Evolutionary conservation across 2,888 invertebrate genomes (phyloP).

Genomic region (Antheraea yamamai): DNA sequence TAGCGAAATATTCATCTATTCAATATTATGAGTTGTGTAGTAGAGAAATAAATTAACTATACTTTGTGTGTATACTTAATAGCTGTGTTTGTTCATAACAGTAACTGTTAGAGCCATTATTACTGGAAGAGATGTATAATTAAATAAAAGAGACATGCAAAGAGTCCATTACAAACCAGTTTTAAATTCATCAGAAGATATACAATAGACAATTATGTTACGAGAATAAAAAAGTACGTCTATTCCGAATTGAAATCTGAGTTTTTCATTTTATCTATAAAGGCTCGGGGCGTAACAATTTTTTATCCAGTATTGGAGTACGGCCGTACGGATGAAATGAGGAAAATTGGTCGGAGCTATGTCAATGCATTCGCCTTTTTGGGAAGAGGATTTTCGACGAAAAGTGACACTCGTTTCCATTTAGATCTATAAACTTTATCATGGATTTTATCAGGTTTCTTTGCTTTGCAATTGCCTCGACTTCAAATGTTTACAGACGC

Average conservation of each 20-base stretch:
- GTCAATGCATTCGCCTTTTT: constrained; percentile 32
- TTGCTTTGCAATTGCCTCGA: neutral
- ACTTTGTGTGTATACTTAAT: too few relatives aligned
- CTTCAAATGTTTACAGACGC: too few relatives aligned
- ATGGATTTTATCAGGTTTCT: neutral
- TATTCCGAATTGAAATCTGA: constrained; percentile 13
- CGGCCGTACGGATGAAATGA: constrained; percentile 26
- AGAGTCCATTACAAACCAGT: neutral
- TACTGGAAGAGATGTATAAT: too few relatives aligned
- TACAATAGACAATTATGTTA: neutral
- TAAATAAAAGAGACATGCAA: neutral
- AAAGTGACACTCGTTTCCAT: constrained; percentile 15
- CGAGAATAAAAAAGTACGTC: constrained; percentile 10
- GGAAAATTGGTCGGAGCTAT: constrained; percentile 37
- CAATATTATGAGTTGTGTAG: too few relatives aligned
- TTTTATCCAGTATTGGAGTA: constrained; percentile 7
- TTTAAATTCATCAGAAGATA: neutral
- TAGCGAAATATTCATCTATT: too few relatives aligned
- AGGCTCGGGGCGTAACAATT: constrained; percentile 5
- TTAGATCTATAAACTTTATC: neutral
- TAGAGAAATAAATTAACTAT: too few relatives aligned
- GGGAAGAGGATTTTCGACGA: neutral
- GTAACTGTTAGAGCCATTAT: too few relatives aligned
- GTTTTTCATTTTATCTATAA: constrained; percentile 15
- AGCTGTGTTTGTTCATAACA: too few relatives aligned